Percentiles rank a stretch among this genome's conserved stretches.
Conservation (phyloP, 1,140 invertebrate genomes). For the Colletes gigas region DNA sequence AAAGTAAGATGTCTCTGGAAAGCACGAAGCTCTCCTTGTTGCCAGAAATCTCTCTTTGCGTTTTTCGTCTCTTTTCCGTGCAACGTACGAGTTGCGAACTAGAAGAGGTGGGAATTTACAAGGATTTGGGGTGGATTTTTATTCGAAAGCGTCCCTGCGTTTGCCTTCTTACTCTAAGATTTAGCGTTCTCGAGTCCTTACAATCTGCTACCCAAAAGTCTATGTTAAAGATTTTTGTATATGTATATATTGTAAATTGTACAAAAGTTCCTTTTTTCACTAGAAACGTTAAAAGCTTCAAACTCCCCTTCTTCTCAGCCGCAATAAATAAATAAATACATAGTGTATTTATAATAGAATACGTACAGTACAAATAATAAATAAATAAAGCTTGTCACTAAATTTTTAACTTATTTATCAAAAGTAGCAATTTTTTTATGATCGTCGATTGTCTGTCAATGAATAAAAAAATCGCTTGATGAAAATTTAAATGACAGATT, state of each 20-base stretch:
- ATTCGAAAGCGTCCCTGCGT: slow-evolving; percentile 6
- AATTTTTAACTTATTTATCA: too few relatives aligned
- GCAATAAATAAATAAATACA: too few relatives aligned
- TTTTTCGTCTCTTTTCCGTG: background rate
- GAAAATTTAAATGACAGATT: too few relatives aligned
- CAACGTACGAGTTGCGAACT: background rate
- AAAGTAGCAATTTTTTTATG: too few relatives aligned
- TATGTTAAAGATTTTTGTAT: background rate
- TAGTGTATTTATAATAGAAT: too few relatives aligned
- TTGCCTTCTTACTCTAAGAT: background rate
- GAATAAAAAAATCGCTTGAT: too few relatives aligned
- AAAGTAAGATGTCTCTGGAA: background rate
- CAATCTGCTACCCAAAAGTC: background rate
- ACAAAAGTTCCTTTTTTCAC: background rate
- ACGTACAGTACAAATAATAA: too few relatives aligned
- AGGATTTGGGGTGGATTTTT: slow-evolving; percentile 22
- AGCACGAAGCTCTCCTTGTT: slow-evolving; percentile 14
- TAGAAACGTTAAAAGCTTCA: background rate
- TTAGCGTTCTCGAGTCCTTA: background rate
- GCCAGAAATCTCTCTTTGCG: slow-evolving; percentile 24
- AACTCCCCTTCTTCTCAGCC: background rate
- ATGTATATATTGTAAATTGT: background rate
- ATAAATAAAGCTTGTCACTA: too few relatives aligned
- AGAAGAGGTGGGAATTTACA: background rate
- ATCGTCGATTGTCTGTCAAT: too few relatives aligned